Evolutionary conservation across 2,888 invertebrate species (phyloP).

Genomic region (Habrosyne pyritoides): DNA sequence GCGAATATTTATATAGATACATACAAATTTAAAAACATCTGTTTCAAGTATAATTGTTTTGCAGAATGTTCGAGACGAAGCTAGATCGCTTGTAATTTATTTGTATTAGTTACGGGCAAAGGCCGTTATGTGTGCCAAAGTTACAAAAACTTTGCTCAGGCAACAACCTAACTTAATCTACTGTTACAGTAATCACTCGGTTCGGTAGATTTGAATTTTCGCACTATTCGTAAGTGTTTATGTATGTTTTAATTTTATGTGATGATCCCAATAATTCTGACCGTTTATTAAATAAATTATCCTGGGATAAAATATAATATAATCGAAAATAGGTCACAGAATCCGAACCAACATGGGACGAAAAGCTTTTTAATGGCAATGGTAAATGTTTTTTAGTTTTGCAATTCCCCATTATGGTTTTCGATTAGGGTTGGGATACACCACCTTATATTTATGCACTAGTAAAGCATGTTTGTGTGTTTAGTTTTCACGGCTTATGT

Average conservation of each 20-base stretch:
- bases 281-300: neutral
- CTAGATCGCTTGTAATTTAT: slow-evolving; percentile 3
- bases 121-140: slow-evolving; percentile 1
- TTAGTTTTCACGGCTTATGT: too few species aligned
- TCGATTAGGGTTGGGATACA: too few species aligned
- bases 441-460: too few species aligned
- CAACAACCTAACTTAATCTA: slow-evolving; percentile 3
- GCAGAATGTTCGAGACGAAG: slow-evolving; percentile 3
- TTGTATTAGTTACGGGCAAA: slow-evolving; percentile 5
- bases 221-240: neutral
- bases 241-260: neutral
- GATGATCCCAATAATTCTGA: neutral
- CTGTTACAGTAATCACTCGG: slow-evolving; percentile 3
- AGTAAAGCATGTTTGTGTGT: too few species aligned
- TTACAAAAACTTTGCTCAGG: slow-evolving; percentile 3
- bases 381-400: too few species aligned
- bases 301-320: too few species aligned
- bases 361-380: too few species aligned
- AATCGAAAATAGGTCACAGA: too few species aligned
- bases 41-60: neutral
- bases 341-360: too few species aligned
- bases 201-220: neutral
- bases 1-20: neutral
- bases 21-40: neutral
- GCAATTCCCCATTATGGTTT: too few species aligned